Percentiles rank a stretch among this genome's conserved stretches.
Conservation (phyloP, 2,113 vertebrate species). For the Bos taurus region DNA sequence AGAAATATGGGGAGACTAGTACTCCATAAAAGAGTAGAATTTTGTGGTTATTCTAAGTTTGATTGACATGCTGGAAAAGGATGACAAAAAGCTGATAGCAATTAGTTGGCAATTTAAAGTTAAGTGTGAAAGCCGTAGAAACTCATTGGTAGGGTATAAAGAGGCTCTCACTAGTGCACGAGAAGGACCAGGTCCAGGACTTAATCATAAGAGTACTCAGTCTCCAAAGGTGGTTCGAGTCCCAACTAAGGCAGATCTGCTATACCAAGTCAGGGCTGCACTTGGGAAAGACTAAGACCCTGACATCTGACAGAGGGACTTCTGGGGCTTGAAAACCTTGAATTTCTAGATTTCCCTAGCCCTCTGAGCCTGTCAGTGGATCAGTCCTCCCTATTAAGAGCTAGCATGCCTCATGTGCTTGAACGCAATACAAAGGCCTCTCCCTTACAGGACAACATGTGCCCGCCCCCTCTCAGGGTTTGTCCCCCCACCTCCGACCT, state of each 20-base stretch:
- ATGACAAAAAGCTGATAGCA: neutral
- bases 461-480: too few relatives aligned
- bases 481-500: neutral
- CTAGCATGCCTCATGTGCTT: neutral
- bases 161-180: neutral
- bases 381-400: neutral
- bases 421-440: neutral
- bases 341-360: neutral
- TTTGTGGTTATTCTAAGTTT: slow-evolving; percentile 11
- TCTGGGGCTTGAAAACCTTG: neutral
- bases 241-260: neutral
- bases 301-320: neutral
- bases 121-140: neutral
- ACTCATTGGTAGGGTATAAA: neutral
- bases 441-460: neutral
- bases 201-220: neutral
- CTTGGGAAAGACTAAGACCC: neutral
- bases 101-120: slow-evolving; percentile 23
- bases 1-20: neutral
- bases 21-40: neutral
- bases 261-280: neutral
- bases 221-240: neutral
- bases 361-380: neutral
- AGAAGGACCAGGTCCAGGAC: neutral
- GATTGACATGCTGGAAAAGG: neutral